Evolutionary conservation across 2,888 invertebrate genomes (phyloP), one percentile per base, ranked within the genome.

Genomic region (Erebia epiphron): DNA sequence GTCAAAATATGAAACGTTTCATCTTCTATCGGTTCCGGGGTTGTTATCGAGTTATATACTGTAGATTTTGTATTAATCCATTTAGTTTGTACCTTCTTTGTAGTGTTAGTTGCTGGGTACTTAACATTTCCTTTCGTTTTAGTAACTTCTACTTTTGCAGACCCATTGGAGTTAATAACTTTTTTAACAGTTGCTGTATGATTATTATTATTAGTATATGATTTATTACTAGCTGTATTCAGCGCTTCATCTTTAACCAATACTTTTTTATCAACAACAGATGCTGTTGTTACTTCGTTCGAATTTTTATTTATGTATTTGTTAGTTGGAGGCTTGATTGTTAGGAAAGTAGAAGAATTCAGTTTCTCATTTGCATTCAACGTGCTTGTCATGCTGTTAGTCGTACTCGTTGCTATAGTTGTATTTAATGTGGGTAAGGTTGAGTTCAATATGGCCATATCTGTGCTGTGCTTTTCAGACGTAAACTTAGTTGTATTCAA

Each of bases 1-100:
- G 94, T 93, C 85, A 93, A 93, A 90, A 94, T 92, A 90, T 92
- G 90, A 89, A 92, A 92, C 75, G 87, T 89, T 80, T 93, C 93
- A 86, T 88, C 88, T 77, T 81, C 80, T 73, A 77, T 67, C 1
- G 89, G 86, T 69, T 82, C 84, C 71, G 86, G 86, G 68, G 90
- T 89, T 64, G 89, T 89, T 77, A 86, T 77, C 78, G 78, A 79
- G 77, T 83, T 82, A 82, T 83, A 82, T 82, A 77, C 61, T 43
- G 78, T 82, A 82, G 74, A 70, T 74, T 78, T 78, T 72, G 79
- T 76, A 67, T 74, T 16, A 73, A 76, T 79, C 68, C 70, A 75
- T 75, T 78, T 79, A 76, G 75, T 68, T 67, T 63, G 73, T 62
- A 68, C 68, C 64, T 74, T 71, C 68, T 69, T 65, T 75, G 54